phyloP scores from a whole-genome alignment of 2,888 invertebrate genomes.

The Pogonocherus hispidulus region DNA sequence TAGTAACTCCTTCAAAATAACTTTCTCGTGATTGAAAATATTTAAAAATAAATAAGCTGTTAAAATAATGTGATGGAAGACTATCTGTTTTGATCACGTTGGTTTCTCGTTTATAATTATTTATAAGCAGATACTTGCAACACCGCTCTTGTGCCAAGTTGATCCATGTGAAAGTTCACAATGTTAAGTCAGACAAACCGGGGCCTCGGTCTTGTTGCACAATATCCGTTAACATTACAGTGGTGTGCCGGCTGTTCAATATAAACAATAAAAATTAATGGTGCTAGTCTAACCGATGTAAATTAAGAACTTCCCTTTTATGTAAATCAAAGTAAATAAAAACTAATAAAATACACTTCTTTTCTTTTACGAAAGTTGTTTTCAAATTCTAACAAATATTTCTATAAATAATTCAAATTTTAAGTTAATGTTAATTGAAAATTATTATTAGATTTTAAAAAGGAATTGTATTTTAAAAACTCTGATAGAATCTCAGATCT shows the following conservation, averaged over 20 bases:
- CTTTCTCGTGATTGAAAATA: background rate
- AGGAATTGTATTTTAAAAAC: too few relatives aligned
- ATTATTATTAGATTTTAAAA: too few relatives aligned
- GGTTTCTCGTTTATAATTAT: background rate
- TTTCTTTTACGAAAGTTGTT: too few relatives aligned
- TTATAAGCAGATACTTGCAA: slow-evolving; percentile 8
- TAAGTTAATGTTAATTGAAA: too few relatives aligned
- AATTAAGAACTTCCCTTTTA: background rate
- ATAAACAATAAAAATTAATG: slow-evolving; percentile 3
- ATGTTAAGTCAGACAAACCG: slow-evolving; percentile 26
- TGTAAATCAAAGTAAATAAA: too few relatives aligned
- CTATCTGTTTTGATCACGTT: background rate
- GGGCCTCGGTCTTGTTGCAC: slow-evolving; percentile 20
- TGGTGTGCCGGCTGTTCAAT: background rate
- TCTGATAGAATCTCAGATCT: too few relatives aligned
- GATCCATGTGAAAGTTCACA: slow-evolving; percentile 28
- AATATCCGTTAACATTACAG: slow-evolving; percentile 25
- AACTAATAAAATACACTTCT: too few relatives aligned
- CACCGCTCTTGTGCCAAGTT: slow-evolving; percentile 1
- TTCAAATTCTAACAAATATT: too few relatives aligned
- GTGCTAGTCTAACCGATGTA: background rate
- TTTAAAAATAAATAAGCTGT: background rate
- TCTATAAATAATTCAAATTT: too few relatives aligned
- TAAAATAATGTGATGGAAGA: background rate
- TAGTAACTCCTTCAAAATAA: background rate